Percentiles rank a stretch among this genome's conserved stretches.
Conservation (phyloP, 2,113 vertebrate species). For the Anarrhichthys ocellatus region DNA sequence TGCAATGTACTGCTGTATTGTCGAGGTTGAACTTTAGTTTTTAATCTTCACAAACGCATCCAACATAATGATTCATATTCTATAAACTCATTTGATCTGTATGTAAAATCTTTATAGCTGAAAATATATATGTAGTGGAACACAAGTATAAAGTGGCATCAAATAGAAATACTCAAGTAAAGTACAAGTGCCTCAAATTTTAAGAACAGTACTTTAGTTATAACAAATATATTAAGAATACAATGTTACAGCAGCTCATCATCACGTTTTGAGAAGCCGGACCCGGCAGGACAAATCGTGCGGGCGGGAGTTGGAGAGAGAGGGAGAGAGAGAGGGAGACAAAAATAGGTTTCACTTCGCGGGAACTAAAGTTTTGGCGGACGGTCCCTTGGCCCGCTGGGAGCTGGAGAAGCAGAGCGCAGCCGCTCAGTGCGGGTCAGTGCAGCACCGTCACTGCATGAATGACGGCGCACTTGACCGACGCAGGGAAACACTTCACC, state of each 20-base stretch:
- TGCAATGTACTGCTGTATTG: background rate
- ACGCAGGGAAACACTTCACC: constrained; percentile 11
- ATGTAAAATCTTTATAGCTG: background rate
- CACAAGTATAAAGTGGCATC: background rate
- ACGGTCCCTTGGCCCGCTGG: constrained; percentile 66
- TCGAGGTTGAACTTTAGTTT: background rate
- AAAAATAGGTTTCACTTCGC: constrained; percentile 33
- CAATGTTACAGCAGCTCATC: background rate
- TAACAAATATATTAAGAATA: background rate
- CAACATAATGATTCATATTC: background rate
- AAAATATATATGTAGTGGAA: background rate
- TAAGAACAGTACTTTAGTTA: background rate
- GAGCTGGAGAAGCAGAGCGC: constrained; percentile 30
- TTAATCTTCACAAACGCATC: background rate
- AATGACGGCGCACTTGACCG: constrained; percentile 41
- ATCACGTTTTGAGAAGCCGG: background rate
- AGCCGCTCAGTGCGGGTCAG: constrained; percentile 44
- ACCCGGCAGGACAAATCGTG: background rate
- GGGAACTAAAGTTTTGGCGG: constrained; percentile 32
- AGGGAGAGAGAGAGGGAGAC: background rate
- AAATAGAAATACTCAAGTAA: background rate
- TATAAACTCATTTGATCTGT: background rate
- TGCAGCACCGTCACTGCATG: constrained; percentile 35
- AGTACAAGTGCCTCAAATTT: background rate
- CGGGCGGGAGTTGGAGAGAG: constrained; percentile 16